Evolutionary conservation across 2,888 invertebrate genomes (phyloP).

Genomic region (Hymenopus coronatus): DNA sequence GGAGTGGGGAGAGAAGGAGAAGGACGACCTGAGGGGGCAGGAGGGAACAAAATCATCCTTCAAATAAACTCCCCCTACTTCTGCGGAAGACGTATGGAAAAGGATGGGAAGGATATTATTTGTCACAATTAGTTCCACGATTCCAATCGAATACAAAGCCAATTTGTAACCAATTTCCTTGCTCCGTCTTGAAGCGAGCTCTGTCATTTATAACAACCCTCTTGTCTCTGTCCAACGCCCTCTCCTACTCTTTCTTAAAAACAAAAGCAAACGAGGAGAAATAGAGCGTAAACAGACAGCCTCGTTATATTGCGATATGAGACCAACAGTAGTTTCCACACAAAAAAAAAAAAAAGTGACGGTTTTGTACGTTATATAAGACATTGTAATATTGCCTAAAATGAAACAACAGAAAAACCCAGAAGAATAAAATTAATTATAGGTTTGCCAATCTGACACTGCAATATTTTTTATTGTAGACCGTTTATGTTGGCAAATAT

Average conservation of each 20-base stretch:
- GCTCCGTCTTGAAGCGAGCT: slow-evolving; percentile 1
- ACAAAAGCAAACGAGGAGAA: neutral
- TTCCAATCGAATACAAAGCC: slow-evolving; percentile 27
- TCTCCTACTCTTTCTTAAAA: neutral
- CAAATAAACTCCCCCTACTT: neutral
- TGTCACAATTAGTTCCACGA: slow-evolving; percentile 29
- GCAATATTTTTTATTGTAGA: too few relatives aligned
- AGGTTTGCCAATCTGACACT: neutral
- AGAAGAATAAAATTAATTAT: neutral
- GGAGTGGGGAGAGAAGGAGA: neutral
- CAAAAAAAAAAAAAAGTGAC: too few relatives aligned
- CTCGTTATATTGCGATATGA: neutral
- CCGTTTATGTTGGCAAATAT: too few relatives aligned
- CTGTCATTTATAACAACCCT: slow-evolving; percentile 13
- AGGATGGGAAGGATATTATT: slow-evolving; percentile 17
- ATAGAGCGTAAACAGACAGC: neutral
- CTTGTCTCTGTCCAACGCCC: neutral
- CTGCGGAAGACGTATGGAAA: neutral
- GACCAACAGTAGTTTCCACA: neutral
- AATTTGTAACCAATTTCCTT: slow-evolving; percentile 26
- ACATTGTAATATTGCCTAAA: neutral
- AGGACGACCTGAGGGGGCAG: neutral
- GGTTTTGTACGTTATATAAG: neutral
- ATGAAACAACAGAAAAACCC: neutral
- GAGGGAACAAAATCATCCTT: neutral